phyloP scores from a whole-genome alignment of 2,113 vertebrate genomes.

The Podarcis raffonei region DNA sequence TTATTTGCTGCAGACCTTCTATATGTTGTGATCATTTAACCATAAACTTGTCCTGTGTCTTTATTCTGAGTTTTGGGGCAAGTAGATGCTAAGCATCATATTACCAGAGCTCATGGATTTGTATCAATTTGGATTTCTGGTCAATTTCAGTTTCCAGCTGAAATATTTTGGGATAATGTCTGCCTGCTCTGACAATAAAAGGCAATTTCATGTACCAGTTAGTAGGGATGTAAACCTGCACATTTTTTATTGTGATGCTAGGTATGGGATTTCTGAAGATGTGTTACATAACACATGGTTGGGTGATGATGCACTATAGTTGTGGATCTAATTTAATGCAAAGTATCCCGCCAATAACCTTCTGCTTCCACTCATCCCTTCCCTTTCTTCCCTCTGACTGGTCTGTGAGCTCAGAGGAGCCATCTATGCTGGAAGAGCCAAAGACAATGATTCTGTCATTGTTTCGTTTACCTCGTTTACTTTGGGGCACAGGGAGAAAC shows the following conservation, averaged over 20 bases:
- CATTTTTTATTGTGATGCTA: neutral
- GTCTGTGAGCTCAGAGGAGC: neutral
- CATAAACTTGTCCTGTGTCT: too few species aligned
- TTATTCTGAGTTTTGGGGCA: too few species aligned
- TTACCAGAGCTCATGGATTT: neutral
- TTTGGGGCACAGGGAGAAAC: neutral
- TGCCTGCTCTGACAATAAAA: neutral
- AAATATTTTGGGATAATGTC: neutral
- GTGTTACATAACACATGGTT: too few species aligned
- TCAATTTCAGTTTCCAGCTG: too few species aligned
- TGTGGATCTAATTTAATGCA: neutral
- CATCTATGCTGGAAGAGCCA: too few species aligned
- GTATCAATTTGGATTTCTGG: neutral
- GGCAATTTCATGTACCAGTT: neutral
- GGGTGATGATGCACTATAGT: neutral
- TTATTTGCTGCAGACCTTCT: too few species aligned
- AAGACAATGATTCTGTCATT: neutral
- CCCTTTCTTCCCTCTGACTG: neutral
- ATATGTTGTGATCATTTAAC: too few species aligned
- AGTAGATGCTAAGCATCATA: neutral
- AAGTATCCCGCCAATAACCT: neutral
- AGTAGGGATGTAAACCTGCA: neutral
- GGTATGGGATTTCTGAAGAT: neutral
- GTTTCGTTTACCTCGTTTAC: neutral
- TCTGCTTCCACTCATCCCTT: neutral